phyloP scores from a whole-genome alignment of 2,888 invertebrate genomes.

The Latrodectus hesperus region DNA sequence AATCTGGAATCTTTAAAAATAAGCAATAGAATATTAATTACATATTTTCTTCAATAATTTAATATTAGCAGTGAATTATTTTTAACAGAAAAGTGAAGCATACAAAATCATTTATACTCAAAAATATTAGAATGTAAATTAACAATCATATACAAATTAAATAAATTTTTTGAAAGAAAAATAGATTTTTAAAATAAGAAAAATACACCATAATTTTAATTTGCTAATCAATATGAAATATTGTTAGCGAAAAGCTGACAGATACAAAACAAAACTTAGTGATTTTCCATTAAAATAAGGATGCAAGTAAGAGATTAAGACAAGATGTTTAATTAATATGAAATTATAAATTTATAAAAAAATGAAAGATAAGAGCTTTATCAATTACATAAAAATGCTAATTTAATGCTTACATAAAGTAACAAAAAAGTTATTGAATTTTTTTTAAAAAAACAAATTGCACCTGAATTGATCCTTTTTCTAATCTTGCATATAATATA shows the following conservation, averaged over 20 bases:
- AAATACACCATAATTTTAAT: not conserved
- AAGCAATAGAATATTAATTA: too few species aligned
- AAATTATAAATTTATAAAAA: not conserved
- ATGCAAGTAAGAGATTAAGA: not conserved
- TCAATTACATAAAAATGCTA: not conserved
- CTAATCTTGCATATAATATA: constrained; percentile 91
- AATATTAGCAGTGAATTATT: too few species aligned
- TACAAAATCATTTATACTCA: too few species aligned
- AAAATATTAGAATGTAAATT: too few species aligned
- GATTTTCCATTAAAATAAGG: not conserved
- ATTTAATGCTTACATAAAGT: not conserved
- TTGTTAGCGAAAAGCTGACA: not conserved
- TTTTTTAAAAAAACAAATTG: not conserved
- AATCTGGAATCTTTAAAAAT: too few species aligned
- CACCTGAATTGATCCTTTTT: constrained; percentile 83
- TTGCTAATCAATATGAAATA: not conserved
- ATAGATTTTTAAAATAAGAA: not conserved
- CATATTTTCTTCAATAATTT: too few species aligned
- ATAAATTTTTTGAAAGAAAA: not conserved
- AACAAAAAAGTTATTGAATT: constrained; percentile 15
- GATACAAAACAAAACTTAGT: not conserved
- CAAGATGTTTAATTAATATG: not conserved
- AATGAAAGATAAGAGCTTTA: not conserved
- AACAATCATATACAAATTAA: too few species aligned
- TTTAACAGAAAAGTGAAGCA: too few species aligned